phyloP scores from a whole-genome alignment of 1,140 invertebrate species.

The Daktulosphaira vitifoliae region DNA sequence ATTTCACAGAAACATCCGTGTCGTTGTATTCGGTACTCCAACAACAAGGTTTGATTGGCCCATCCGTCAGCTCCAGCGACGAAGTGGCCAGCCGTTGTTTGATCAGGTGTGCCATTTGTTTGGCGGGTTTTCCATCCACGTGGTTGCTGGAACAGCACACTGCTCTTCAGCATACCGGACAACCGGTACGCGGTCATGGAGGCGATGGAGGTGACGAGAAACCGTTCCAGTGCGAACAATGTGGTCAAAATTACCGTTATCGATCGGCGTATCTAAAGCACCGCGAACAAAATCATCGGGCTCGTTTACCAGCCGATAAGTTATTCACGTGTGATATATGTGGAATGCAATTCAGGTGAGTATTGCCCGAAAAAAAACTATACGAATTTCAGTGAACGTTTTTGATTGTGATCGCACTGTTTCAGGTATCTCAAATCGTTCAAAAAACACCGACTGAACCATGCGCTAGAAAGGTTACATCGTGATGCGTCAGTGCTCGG shows the following conservation, averaged over 20 bases:
- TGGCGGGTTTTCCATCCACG: slow-evolving; percentile 69
- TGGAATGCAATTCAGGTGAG: slow-evolving; percentile 66
- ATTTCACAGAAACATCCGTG: slow-evolving; percentile 44
- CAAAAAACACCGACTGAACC: slow-evolving; percentile 78
- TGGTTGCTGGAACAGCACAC: slow-evolving; percentile 74
- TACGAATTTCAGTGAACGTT: too few species aligned
- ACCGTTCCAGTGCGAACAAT: slow-evolving; percentile 83
- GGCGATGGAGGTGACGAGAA: slow-evolving; percentile 55
- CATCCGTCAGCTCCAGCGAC: slow-evolving; percentile 41
- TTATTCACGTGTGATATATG: slow-evolving; percentile 81
- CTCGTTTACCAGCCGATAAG: slow-evolving; percentile 73
- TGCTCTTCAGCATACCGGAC: slow-evolving; percentile 60
- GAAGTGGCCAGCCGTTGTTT: slow-evolving; percentile 40
- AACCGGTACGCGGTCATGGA: slow-evolving; percentile 35
- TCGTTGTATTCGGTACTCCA: slow-evolving; percentile 45
- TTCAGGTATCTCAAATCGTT: slow-evolving; percentile 72
- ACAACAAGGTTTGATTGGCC: slow-evolving; percentile 39
- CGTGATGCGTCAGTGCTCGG: slow-evolving; percentile 8
- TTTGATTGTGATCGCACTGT: not conserved
- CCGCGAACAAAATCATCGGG: slow-evolving; percentile 77
- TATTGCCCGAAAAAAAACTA: not conserved
- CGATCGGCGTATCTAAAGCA: slow-evolving; percentile 80
- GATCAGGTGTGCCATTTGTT: slow-evolving; percentile 59
- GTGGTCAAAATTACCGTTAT: slow-evolving; percentile 80
- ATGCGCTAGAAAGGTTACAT: slow-evolving; percentile 69